These are phyloP conservation scores for Glaucopsyche alexis DNA, from an alignment of 2,888 invertebrate genomes.

Conservation along the genomic window DNA sequence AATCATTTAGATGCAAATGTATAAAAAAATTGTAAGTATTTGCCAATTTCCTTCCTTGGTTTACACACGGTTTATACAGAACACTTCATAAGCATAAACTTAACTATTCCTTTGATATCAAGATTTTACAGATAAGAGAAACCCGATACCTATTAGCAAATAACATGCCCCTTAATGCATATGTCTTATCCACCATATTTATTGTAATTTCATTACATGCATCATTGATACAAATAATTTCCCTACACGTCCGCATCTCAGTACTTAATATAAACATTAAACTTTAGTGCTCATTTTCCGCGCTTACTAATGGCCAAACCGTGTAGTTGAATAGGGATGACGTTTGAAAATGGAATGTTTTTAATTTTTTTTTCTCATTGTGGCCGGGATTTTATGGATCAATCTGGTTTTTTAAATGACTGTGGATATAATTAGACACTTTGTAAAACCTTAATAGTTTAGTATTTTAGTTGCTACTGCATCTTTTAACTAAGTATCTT, in stretches of 20 bases:
- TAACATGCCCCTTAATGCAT: slow-evolving; percentile 33
- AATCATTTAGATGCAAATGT: too few relatives aligned
- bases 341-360: slow-evolving; percentile 42
- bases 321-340: slow-evolving; percentile 57
- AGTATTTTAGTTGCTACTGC: not conserved
- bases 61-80: not conserved
- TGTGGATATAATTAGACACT: not conserved
- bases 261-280: slow-evolving; percentile 68
- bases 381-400: slow-evolving; percentile 5
- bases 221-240: slow-evolving; percentile 40
- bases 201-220: slow-evolving; percentile 36
- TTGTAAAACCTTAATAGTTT: not conserved
- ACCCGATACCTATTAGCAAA: slow-evolving; percentile 30
- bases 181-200: slow-evolving; percentile 33
- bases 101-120: not conserved
- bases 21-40: not conserved
- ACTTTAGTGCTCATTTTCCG: slow-evolving; percentile 61
- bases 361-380: not conserved
- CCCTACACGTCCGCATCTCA: slow-evolving; percentile 41
- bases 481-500: not conserved
- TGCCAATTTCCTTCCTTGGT: not conserved
- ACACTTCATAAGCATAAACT: not conserved
- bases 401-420: not conserved
- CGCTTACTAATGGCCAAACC: slow-evolving; percentile 75
- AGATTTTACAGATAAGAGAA: slow-evolving; percentile 22